phyloP scores from a whole-genome alignment of 2,888 invertebrate species.

The Thelaira solivaga region DNA sequence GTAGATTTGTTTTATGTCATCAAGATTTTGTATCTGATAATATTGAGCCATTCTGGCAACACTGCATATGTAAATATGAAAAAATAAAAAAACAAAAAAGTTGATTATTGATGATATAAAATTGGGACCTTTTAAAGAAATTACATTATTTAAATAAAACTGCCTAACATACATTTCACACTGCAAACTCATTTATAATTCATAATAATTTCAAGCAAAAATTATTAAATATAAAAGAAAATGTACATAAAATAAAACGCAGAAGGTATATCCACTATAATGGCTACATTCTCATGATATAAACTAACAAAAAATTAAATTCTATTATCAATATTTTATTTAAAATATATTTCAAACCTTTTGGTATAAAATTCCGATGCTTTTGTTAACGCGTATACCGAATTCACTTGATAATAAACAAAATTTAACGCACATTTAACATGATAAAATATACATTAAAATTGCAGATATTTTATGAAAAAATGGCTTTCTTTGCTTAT shows the following conservation, averaged over 20 bases:
- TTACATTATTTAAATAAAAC: too few relatives aligned
- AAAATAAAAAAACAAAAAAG: constrained; percentile 28
- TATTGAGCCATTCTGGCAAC: constrained; percentile 81
- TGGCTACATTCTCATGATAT: constrained; percentile 45
- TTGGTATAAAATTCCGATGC: constrained; percentile 3
- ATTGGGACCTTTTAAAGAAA: neutral
- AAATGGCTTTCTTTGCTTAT: constrained; percentile 54
- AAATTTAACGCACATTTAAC: constrained; percentile 31
- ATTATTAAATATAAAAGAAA: neutral
- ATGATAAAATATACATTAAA: constrained; percentile 46
- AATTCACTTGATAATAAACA: constrained; percentile 21
- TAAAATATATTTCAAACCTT: constrained; percentile 32
- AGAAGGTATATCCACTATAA: neutral
- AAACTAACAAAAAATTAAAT: constrained; percentile 19
- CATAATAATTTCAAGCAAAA: neutral
- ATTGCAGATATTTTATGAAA: constrained; percentile 51
- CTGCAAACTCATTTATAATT: constrained; percentile 14
- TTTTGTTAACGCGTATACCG: neutral
- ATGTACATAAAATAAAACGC: constrained; percentile 5
- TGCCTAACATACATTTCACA: too few relatives aligned
- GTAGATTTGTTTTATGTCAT: constrained; percentile 82
- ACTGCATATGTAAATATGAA: constrained; percentile 48
- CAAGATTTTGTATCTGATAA: constrained; percentile 81
- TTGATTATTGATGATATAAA: constrained; percentile 36
- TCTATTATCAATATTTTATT: constrained; percentile 36